A percentile compares a stretch with the other conserved stretches of the same genome.
Evolutionary conservation across 2,113 vertebrate species (phyloP).

Genomic region (Takifugu flavidus): DNA sequence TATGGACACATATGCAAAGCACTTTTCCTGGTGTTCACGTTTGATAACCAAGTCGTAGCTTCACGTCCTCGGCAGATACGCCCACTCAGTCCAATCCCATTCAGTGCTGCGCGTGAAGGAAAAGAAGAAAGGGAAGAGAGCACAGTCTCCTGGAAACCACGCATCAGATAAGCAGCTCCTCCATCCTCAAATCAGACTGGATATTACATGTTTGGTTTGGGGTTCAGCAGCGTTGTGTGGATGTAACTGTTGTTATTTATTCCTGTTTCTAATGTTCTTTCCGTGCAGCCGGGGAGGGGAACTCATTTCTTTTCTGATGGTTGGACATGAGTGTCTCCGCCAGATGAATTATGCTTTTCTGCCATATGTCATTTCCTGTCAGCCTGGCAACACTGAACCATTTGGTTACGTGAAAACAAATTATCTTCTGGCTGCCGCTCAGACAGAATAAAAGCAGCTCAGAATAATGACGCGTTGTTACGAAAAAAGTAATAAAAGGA

Average conservation of each 20-base stretch:
- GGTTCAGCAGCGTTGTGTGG: constrained; percentile 28
- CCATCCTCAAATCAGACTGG: constrained; percentile 41
- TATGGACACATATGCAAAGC: constrained; percentile 60
- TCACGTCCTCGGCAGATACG: constrained; percentile 53
- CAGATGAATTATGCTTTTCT: constrained; percentile 74
- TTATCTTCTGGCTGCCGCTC: constrained; percentile 93
- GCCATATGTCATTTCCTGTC: constrained; percentile 82
- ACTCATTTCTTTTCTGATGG: constrained; percentile 77
- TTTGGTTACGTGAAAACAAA: constrained; percentile 98
- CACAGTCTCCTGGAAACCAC: constrained; percentile 49
- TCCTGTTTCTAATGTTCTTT: constrained; percentile 70
- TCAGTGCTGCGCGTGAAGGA: constrained; percentile 45
- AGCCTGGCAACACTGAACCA: constrained; percentile 90
- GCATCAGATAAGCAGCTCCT: constrained; percentile 63
- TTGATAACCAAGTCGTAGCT: constrained; percentile 56
- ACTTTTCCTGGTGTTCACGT: constrained; percentile 47
- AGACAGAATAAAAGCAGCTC: constrained; percentile 94
- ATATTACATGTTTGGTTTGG: constrained; percentile 66
- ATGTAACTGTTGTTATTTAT: constrained; percentile 67
- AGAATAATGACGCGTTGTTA: constrained; percentile 91
- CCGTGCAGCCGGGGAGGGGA: constrained; percentile 57
- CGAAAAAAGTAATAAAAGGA: constrained; percentile 96
- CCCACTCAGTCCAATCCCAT: constrained; percentile 68
- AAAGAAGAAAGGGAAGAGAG: constrained; percentile 3
- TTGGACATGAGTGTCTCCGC: constrained; percentile 69